Conservation (phyloP, 2,797 vertebrate species). For the Fistularia commersonii region DNA sequence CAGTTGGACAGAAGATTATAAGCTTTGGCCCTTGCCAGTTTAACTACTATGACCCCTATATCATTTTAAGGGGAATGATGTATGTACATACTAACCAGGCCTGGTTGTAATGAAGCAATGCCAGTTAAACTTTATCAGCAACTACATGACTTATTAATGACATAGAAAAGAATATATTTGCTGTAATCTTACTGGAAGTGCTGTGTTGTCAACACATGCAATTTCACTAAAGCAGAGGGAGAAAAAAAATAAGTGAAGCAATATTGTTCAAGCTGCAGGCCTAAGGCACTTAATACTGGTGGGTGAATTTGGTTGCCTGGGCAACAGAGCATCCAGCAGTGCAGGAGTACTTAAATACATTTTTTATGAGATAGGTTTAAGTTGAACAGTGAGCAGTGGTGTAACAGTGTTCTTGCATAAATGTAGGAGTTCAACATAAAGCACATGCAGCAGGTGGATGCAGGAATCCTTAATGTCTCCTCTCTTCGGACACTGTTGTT, state of each 20-base stretch:
- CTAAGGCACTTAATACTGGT: slow-evolving; percentile 67
- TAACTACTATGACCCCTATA: slow-evolving; percentile 6
- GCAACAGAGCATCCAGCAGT: slow-evolving; percentile 74
- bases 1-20: slow-evolving; percentile 2
- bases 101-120: slow-evolving; percentile 3
- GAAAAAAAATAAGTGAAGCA: slow-evolving; percentile 62
- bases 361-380: slow-evolving; percentile 72
- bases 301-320: slow-evolving; percentile 77
- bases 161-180: slow-evolving; percentile 12
- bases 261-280: slow-evolving; percentile 59
- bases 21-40: slow-evolving; percentile 3
- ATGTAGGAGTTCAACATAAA: slow-evolving; percentile 1
- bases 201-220: slow-evolving; percentile 30
- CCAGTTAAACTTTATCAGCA: slow-evolving; percentile 23
- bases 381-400: slow-evolving; percentile 55
- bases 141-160: slow-evolving; percentile 37
- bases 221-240: slow-evolving; percentile 43
- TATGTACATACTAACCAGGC: slow-evolving; percentile 1
- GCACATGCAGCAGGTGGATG: slow-evolving; percentile 13
- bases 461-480: background rate
- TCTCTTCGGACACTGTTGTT: background rate
- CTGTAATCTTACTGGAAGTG: slow-evolving; percentile 20
- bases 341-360: slow-evolving; percentile 71
- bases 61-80: slow-evolving; percentile 1
- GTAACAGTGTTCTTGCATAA: slow-evolving; percentile 53